phyloP scores from a whole-genome alignment of 2,797 vertebrate genomes.

The Furcifer pardalis region DNA sequence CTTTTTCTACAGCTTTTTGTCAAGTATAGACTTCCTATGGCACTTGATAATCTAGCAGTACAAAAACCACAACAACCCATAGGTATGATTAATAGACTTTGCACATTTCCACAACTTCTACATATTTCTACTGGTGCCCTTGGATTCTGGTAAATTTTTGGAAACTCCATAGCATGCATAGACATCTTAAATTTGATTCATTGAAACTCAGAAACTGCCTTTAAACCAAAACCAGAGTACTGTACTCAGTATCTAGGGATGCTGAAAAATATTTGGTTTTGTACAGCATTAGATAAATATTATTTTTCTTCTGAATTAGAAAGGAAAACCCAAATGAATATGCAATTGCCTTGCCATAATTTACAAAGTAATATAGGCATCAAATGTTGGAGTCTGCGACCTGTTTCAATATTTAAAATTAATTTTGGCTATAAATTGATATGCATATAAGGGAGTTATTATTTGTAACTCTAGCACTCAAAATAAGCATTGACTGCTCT shows the following conservation, averaged over 20 bases:
- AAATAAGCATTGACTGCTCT: conserved; percentile 41
- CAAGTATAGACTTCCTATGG: too few relatives aligned
- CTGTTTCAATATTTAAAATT: conserved; percentile 43
- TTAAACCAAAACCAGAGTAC: background rate
- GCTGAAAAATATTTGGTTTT: background rate
- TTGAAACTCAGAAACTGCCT: background rate
- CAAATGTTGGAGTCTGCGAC: conserved; percentile 9
- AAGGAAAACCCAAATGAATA: background rate
- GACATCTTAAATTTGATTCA: background rate
- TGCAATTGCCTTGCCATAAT: background rate
- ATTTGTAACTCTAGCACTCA: conserved; percentile 41
- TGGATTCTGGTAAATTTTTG: background rate
- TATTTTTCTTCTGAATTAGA: background rate
- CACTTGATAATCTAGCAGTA: too few relatives aligned
- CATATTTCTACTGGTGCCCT: too few relatives aligned
- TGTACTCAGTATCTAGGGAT: background rate
- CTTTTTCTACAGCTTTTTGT: too few relatives aligned
- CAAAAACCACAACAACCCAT: too few relatives aligned
- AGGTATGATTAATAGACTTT: too few relatives aligned
- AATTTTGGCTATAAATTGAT: conserved; percentile 41
- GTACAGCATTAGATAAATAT: background rate
- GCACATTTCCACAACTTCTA: too few relatives aligned
- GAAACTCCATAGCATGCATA: background rate
- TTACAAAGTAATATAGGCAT: conserved; percentile 14
- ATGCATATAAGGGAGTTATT: conserved; percentile 45